Evolutionary conservation across 2,113 vertebrate species (phyloP), one percentile per base, ranked within the genome.

Genomic region (Raja brachyura): DNA sequence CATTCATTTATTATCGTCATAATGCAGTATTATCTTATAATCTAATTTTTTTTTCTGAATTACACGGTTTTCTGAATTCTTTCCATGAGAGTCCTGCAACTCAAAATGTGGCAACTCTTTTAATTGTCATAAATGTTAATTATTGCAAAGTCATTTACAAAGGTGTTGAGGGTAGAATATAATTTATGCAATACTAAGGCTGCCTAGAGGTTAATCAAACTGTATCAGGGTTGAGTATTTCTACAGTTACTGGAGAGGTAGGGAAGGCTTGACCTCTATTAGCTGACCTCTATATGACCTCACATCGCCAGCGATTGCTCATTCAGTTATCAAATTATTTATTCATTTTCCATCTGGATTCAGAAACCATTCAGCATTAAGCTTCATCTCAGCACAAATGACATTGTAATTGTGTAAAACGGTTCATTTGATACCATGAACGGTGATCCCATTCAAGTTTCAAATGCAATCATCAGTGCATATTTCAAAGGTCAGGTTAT

Each of bases 401-500:
- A 33, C 88, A 70, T 33, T 66, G 88, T 39, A 70, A 90, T 90
- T 90, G n/a, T 68, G 61, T 70, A 90, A 90, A 90, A 90, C 18
- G n/a, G 88, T 66, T 90, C 88, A 90, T 68, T 90, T 90, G 63
- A 90, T n/a, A 18, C 31, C 22, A 33, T 39, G 39, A 90, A 70
- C 88, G 70, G 11, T 90, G 88, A 70, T 39, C 28, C 63, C 88
- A 90, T 90, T 90, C 88, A 70, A 63, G 63, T 90, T 90, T 90
- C 88, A 90, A 90, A 90, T 70, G 33, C 88, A 70, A 90, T 70
- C 63, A 68, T 39, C 8, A 22, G 61, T 70, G 66, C 31, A 48
- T 68, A 39, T 70, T 90, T 66, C 68, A 90, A 90, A 90, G 88
- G 66, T 90, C 88, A 20, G 20, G 63, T 90, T 90, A 90, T 31